phyloP scores from a whole-genome alignment of 2,113 vertebrate species.

The Craseonycteris thonglongyai region DNA sequence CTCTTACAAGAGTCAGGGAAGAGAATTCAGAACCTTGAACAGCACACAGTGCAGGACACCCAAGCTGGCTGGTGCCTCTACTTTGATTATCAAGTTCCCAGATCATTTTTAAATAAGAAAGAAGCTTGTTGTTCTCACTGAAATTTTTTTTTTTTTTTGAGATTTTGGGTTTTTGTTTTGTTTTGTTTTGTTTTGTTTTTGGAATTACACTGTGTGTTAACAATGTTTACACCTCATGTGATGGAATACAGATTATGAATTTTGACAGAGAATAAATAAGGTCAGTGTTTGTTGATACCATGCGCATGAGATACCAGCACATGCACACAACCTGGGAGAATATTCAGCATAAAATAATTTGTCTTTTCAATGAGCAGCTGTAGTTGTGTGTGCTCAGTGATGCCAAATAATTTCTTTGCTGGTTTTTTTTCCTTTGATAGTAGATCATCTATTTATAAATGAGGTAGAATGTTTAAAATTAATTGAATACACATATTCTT shows the following conservation, averaged over 20 bases:
- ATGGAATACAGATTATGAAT: conserved; percentile 62
- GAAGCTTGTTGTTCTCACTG: background rate
- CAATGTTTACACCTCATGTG: conserved; percentile 57
- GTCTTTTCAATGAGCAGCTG: conserved; percentile 52
- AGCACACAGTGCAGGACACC: background rate
- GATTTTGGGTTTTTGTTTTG: no score
- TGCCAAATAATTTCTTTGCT: background rate
- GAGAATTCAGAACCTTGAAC: rapidly evolving
- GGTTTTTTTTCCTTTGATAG: background rate
- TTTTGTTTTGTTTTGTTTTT: background rate
- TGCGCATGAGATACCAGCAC: conserved; percentile 49
- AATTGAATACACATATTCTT: background rate
- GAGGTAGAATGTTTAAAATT: background rate
- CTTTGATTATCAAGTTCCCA: background rate
- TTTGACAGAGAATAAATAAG: conserved; percentile 68
- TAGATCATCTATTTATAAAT: background rate
- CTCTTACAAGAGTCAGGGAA: background rate
- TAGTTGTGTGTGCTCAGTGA: conserved; percentile 1
- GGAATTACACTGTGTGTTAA: conserved; percentile 48
- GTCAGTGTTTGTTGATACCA: conserved; percentile 63
- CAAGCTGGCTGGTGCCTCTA: no score
- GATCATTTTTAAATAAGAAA: background rate
- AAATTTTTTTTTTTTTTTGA: conserved; percentile 8
- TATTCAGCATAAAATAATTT: conserved; percentile 52
- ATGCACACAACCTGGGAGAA: conserved; percentile 54